Evolutionary conservation across 2,888 invertebrate genomes (phyloP).

Genomic region (Noctua fimbriata): DNA sequence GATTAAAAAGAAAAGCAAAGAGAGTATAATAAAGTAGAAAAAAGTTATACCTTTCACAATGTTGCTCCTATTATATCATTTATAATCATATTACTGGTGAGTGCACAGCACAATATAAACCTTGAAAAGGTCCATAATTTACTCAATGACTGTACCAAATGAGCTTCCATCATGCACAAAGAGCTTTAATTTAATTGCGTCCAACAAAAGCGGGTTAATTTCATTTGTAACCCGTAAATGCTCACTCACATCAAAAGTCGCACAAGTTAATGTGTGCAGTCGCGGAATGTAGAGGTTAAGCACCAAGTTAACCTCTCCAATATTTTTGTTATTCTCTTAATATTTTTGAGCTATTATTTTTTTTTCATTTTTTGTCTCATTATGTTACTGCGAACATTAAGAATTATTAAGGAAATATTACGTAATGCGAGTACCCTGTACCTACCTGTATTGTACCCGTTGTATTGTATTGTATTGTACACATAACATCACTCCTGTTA

Average conservation of each 20-base stretch:
- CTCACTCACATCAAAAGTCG: neutral
- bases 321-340: neutral
- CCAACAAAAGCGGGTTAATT: slow-evolving; percentile 13
- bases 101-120: neutral
- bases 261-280: neutral
- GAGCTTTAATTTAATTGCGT: slow-evolving; percentile 31
- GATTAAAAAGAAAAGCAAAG: neutral
- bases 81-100: neutral
- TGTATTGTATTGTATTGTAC: too few species aligned
- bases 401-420: slow-evolving; percentile 2
- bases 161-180: slow-evolving; percentile 9
- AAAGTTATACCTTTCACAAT: neutral
- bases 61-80: neutral
- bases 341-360: neutral
- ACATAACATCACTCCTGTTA: too few species aligned
- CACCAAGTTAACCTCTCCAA: neutral
- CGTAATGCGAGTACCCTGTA: neutral
- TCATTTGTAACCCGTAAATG: slow-evolving; percentile 12
- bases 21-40: neutral
- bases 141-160: slow-evolving; percentile 1
- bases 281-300: neutral
- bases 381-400: neutral
- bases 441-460: neutral
- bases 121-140: slow-evolving; percentile 8
- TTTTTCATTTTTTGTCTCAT: neutral